Base-by-base conservation (phyloP, 2,113 vertebrate species). In the Elachura formosa region DNA sequence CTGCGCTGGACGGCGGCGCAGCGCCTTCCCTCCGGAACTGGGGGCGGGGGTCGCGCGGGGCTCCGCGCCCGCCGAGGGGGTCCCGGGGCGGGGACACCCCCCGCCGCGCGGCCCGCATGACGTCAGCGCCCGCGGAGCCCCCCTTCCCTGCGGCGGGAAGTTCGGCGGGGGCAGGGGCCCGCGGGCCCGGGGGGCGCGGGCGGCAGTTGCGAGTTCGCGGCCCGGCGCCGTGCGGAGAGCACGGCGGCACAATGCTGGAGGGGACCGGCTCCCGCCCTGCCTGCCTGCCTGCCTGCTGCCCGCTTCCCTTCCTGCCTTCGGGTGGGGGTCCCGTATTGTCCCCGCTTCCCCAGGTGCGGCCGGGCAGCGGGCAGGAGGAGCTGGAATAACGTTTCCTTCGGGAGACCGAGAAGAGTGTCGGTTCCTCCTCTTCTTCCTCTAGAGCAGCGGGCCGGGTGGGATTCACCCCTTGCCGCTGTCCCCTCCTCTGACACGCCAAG, bases 401-500 rank as follows among this genome's bases (percentile, higher is more conserved):
- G 40, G 33, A 25, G 5, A 2, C 34, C 9, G 23, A 13, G 59
- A 2, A 22, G 73, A 4, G 23, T 0, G 33, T 14, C 34, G 33
- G 34, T 23, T 58, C 31, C 10, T 11, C 5, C n/a, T 20, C 25
- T n/a, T n/a, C n/a, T n/a, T n/a, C n/a, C n/a, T n/a, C n/a, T n/a
- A n/a, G n/a, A n/a, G 62, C 36, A 22, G 51, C n/a, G 12, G 64
- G 38, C 54, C 20, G 29, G 63, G 22, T 31, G 66, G 34, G 52
- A 62, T 74, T 38, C 12, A 8, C 22, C 10, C 5, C 1, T 38
- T 14, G 6, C 18, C 8, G 10, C 40, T 26, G 41, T 14, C 34
- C 7, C 1, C 29, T 28, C 4, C 41, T 5, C 14, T 15, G 23
- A 6, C 67, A 24, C 7, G 5, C 74, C n/a, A 0, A 29, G 26